Evolutionary conservation across 2,113 vertebrate genomes (phyloP), one percentile per base, ranked within the genome.

Genomic region (Urocynchramus pylzowi): DNA sequence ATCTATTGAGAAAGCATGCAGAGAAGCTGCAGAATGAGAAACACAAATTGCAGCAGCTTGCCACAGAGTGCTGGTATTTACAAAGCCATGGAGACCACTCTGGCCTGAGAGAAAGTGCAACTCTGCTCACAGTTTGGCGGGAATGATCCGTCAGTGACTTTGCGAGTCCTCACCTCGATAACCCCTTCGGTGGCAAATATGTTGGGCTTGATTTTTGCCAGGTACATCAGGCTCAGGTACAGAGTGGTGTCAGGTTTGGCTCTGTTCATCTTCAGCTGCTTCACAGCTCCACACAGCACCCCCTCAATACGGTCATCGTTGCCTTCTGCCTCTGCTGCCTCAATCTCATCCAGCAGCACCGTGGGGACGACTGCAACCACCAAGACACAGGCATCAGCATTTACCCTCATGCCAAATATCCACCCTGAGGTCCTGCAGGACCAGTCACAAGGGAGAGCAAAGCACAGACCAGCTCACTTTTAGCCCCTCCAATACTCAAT

Each of bases 171-270:
- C 73, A 99, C 99, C 99, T 99, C 99, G 0, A 99, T 99, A 84
- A 99, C 99, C 1, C 99, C 99, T 93, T 99, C 99, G 0, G 99
- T 99, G 26, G 99, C 99, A 65, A 99, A 99, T 57, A 99, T 98
- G 28, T 99, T 99, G n/a, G 99, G 99, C 82, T 99, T 99, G 94
- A 99, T 99, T 97, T 99, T 99, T 68, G 99, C 99, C 97, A 99
- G 95, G 94, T 99, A 99, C 99, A 99, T 99, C 69, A 99, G 98
- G 87, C 99, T 99, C 83, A 99, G 98, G 97, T 99, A 99, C 15
- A 99, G 98, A 0, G 98, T 99, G 75, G 98, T 98, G 92, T 99
- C 99, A 0, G 99, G 99, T 74, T 99, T 99, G 93, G 99, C 99
- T 85, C 99, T 97, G 39, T 99, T 99, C 98, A 99, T 96, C 94